Percentiles rank a stretch among this genome's conserved stretches.
Evolutionary conservation across 2,113 vertebrate species (phyloP).

Genomic region (Platysteira castanea): DNA sequence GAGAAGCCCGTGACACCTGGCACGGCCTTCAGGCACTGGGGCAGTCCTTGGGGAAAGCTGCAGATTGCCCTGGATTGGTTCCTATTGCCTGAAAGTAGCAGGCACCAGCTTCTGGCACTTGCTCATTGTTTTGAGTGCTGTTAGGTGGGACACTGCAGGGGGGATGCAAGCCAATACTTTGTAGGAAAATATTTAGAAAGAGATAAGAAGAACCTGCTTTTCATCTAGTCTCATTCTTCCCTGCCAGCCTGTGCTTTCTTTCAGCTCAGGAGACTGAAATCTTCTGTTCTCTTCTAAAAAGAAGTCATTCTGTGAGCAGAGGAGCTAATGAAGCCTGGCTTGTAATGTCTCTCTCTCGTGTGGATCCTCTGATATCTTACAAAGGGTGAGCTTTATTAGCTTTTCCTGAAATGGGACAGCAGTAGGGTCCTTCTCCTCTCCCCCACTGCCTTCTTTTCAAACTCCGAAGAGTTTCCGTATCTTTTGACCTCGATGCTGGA

Average conservation of each 20-base stretch:
- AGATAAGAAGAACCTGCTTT: constrained; percentile 47
- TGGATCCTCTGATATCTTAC: constrained; percentile 42
- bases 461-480: background rate
- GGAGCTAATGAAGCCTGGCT: constrained; percentile 60
- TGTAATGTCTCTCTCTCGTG: constrained; percentile 33
- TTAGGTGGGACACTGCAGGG: background rate
- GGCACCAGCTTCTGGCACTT: background rate
- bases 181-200: constrained; percentile 47
- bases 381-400: constrained; percentile 56
- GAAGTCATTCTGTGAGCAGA: constrained; percentile 33
- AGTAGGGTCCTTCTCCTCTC: constrained; percentile 9
- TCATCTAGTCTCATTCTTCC: constrained; percentile 35
- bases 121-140: background rate
- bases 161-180: background rate
- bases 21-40: background rate
- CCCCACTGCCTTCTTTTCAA: constrained; percentile 45
- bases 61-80: background rate
- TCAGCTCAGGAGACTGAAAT: constrained; percentile 51
- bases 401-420: constrained; percentile 51
- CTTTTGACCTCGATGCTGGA: constrained; percentile 55
- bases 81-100: background rate
- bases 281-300: constrained; percentile 55
- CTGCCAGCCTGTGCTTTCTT: constrained; percentile 41
- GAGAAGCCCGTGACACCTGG: fast-evolving
- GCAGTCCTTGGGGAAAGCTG: background rate